These are phyloP conservation scores for Rhinogobio ventralis DNA, from an alignment of 2,797 vertebrate species.

Conservation along the genomic window DNA sequence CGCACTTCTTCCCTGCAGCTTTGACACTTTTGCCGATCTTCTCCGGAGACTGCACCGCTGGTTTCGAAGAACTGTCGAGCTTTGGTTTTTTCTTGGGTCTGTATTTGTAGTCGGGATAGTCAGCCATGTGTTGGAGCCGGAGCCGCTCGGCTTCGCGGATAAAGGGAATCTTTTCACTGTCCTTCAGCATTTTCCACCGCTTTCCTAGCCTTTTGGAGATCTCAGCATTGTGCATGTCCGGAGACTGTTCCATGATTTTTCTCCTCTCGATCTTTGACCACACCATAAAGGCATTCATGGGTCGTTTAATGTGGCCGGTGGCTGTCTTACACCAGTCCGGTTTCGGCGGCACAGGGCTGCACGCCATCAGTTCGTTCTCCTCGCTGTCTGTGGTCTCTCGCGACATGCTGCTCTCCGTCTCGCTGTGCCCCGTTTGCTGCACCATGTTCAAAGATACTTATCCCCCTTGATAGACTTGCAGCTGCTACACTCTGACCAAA, in stretches of 20 bases:
- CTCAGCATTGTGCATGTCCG: slow-evolving; percentile 97
- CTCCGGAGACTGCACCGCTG: slow-evolving; percentile 81
- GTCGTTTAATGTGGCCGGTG: slow-evolving; percentile 88
- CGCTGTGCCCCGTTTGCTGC: slow-evolving; percentile 83
- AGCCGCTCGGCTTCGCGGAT: slow-evolving; percentile 95
- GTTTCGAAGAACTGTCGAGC: slow-evolving; percentile 83
- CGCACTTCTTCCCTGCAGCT: slow-evolving; percentile 80
- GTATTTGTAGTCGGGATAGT: slow-evolving; percentile 98
- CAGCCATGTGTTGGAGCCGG: slow-evolving; percentile 96
- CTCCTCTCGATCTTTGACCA: slow-evolving; percentile 92
- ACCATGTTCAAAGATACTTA: slow-evolving; percentile 80
- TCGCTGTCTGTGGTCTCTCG: slow-evolving; percentile 85
- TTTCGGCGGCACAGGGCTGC: slow-evolving; percentile 84
- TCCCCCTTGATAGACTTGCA: neutral
- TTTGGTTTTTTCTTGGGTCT: slow-evolving; percentile 95
- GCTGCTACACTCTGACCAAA: slow-evolving; percentile 41
- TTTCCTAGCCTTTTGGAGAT: slow-evolving; percentile 95
- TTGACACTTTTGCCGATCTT: slow-evolving; percentile 80
- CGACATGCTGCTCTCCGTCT: slow-evolving; percentile 82
- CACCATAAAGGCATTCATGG: slow-evolving; percentile 93
- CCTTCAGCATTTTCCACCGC: slow-evolving; percentile 92
- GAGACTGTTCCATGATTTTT: slow-evolving; percentile 94
- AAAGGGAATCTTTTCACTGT: slow-evolving; percentile 94
- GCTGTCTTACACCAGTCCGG: slow-evolving; percentile 93
- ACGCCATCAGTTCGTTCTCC: slow-evolving; percentile 84